These are phyloP conservation scores for Urocolius indicus DNA, from an alignment of 2,113 vertebrate genomes.

Conservation along the genomic window DNA sequence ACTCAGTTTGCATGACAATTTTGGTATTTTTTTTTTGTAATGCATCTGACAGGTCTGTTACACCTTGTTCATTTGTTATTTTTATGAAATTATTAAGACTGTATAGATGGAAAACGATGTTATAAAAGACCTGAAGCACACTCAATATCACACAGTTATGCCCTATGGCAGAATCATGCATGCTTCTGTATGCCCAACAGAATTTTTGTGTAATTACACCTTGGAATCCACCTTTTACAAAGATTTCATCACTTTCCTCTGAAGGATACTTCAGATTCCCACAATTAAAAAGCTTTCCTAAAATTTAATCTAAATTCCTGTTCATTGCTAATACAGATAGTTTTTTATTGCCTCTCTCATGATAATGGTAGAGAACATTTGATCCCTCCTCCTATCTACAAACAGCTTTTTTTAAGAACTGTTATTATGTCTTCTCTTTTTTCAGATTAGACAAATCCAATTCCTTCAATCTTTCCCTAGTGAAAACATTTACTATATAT, in stretches of 20 bases:
- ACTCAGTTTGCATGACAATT: not conserved
- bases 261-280: not conserved
- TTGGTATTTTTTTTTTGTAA: not conserved
- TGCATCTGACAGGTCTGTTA: not conserved
- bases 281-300: not conserved
- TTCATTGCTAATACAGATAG: not conserved
- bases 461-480: not conserved
- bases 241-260: not conserved
- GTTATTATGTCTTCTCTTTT: not conserved
- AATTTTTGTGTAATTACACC: not conserved
- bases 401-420: not conserved
- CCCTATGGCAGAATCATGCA: not conserved
- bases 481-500: not conserved
- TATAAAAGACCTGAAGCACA: not conserved
- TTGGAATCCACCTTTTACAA: not conserved
- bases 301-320: not conserved
- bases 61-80: not conserved
- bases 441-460: not conserved
- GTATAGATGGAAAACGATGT: not conserved
- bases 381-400: not conserved
- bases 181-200: fast-evolving
- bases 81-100: not conserved
- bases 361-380: not conserved
- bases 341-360: not conserved
- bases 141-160: not conserved